Evolutionary conservation across 2,113 vertebrate genomes (phyloP).

Genomic region (Brachirus orientalis): DNA sequence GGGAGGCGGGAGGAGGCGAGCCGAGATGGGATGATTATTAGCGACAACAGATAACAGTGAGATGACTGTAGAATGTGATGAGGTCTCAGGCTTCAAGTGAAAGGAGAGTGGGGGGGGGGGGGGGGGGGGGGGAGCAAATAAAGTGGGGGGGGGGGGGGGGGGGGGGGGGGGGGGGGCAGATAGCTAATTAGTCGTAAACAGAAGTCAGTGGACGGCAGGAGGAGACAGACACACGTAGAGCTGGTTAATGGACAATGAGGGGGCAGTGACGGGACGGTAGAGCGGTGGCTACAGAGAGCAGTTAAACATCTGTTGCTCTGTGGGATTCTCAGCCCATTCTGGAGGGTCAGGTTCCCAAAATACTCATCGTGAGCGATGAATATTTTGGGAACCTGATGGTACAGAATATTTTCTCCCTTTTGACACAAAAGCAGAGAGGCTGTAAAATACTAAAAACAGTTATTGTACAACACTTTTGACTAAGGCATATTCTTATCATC

Average conservation of each 20-base stretch:
- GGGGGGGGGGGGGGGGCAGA: slow-evolving; percentile 28
- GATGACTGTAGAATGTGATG: slow-evolving; percentile 54
- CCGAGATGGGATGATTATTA: slow-evolving; percentile 70
- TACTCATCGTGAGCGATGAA: neutral
- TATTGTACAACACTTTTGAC: too few species aligned
- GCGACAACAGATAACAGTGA: slow-evolving; percentile 63
- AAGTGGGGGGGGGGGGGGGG: slow-evolving; percentile 4
- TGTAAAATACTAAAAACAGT: too few species aligned
- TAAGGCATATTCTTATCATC: too few species aligned
- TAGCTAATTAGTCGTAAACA: slow-evolving; percentile 71
- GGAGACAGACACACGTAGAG: slow-evolving; percentile 77
- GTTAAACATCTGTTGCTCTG: slow-evolving; percentile 82
- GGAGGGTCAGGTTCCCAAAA: slow-evolving; percentile 49
- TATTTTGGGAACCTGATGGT: neutral
- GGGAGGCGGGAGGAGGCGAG: slow-evolving; percentile 26
- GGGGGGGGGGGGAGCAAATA: slow-evolving; percentile 35
- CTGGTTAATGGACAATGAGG: slow-evolving; percentile 69
- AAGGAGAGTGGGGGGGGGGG: slow-evolving; percentile 17
- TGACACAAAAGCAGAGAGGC: slow-evolving; percentile 5
- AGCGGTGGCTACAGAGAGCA: slow-evolving; percentile 57
- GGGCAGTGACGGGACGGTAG: slow-evolving; percentile 34
- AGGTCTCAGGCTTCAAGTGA: slow-evolving; percentile 35
- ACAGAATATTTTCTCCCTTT: slow-evolving; percentile 13
- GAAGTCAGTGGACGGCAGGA: slow-evolving; percentile 70
- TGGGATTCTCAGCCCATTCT: slow-evolving; percentile 50